These are phyloP conservation scores for Deilephila elpenor DNA, from an alignment of 2,888 invertebrate genomes.

Conservation along the genomic window DNA sequence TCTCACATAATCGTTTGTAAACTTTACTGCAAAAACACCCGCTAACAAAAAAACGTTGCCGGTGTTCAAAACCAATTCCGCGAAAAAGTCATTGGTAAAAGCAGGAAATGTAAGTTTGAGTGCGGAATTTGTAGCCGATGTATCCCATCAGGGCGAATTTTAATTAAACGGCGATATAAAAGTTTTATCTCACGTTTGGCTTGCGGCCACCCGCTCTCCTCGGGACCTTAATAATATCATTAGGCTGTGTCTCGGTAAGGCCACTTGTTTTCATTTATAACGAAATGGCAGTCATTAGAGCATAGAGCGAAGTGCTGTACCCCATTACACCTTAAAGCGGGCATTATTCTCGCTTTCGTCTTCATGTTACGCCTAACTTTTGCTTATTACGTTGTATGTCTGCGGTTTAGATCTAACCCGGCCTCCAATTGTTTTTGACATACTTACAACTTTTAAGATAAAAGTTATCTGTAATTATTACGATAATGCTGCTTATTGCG, in stretches of 20 bases:
- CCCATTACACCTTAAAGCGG: slow-evolving; percentile 64
- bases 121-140: slow-evolving; percentile 4
- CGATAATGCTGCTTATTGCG: background rate
- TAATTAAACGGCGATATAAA: slow-evolving; percentile 39
- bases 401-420: slow-evolving; percentile 30
- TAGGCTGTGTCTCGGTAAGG: slow-evolving; percentile 63
- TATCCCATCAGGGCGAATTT: slow-evolving; percentile 33
- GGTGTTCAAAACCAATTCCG: background rate
- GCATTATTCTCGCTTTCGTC: slow-evolving; percentile 69
- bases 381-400: slow-evolving; percentile 46
- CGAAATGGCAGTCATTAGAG: slow-evolving; percentile 69
- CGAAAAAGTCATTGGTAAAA: background rate
- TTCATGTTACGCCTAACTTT: slow-evolving; percentile 56
- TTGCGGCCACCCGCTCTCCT: slow-evolving; percentile 32
- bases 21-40: too few relatives aligned
- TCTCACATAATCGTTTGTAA: too few relatives aligned
- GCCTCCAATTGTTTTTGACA: slow-evolving; percentile 1
- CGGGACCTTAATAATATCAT: slow-evolving; percentile 54
- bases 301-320: slow-evolving; percentile 73
- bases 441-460: background rate
- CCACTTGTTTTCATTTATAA: slow-evolving; percentile 75
- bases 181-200: slow-evolving; percentile 38
- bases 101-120: slow-evolving; percentile 24
- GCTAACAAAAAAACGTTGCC: background rate
- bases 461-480: background rate